Evolutionary conservation across 2,113 vertebrate genomes (phyloP).

Genomic region (Paradoxurus hermaphroditus): DNA sequence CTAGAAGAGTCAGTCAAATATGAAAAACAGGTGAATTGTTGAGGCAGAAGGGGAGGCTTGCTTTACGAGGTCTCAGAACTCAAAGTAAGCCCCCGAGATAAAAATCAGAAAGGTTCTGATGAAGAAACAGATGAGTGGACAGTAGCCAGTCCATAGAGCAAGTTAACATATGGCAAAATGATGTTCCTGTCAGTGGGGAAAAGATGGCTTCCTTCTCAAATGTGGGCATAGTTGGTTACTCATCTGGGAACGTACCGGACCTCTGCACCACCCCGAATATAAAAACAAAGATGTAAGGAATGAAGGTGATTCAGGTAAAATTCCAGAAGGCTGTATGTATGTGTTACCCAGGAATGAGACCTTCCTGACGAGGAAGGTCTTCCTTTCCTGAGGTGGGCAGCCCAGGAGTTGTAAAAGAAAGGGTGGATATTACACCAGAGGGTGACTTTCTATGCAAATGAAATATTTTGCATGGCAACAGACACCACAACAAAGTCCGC

Average conservation of each 20-base stretch:
- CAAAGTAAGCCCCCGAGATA: not conserved
- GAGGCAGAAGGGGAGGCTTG: not conserved
- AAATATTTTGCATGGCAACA: not conserved
- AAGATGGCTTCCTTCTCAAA: not conserved
- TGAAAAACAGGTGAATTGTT: not conserved
- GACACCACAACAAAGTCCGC: too few species aligned
- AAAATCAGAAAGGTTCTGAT: not conserved
- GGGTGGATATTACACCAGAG: not conserved
- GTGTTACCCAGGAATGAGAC: not conserved
- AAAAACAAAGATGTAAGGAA: not conserved
- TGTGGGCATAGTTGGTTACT: not conserved
- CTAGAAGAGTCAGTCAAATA: not conserved
- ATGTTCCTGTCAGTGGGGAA: not conserved
- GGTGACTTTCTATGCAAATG: not conserved
- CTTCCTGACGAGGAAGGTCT: not conserved
- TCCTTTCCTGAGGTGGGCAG: not conserved
- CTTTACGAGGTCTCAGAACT: not conserved
- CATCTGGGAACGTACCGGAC: not conserved
- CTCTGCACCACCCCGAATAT: not conserved
- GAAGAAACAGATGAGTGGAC: not conserved
- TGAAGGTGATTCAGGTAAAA: not conserved
- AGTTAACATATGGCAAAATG: not conserved
- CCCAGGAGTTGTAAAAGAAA: not conserved
- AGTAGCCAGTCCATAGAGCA: not conserved
- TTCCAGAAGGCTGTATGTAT: not conserved